Base-by-base conservation (phyloP, 2,888 invertebrate genomes). In the Himalopsyche anomala region DNA sequence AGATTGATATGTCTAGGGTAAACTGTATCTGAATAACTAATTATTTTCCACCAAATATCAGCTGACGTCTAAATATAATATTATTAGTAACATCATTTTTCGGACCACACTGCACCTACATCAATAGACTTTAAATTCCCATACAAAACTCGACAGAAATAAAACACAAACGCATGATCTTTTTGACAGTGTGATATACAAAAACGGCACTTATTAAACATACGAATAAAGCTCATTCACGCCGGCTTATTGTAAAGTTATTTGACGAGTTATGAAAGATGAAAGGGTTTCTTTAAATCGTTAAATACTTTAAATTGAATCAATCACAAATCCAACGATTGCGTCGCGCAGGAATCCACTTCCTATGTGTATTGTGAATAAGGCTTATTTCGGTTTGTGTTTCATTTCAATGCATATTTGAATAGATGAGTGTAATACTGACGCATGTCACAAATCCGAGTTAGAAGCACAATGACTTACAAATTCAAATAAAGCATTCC, bases 301-400 rank as follows among this genome's bases (percentile, higher is more conserved):
- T 81, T 87, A 80, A 85, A 87, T 84, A 84, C 85, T 84, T 80
- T 42, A 80, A 87, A 87, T 86, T 87, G 87, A 87, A 83, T 87
- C 87, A 87, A 87, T 87, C 86, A 84, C 54, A 87, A 84, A 86
- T 86, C 87, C 42, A 74, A 12, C 74, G 74, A 36, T 36, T 74
- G 74, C 74, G 8, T 36, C 74, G 74, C 36, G 5, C 36, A 74
- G 51, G 51, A 51, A 51, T 51, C 15, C 51, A 74, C 36, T 36
- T 36, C 74, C 36, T 74, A 74, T 74, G 74, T 74, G 74, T 36
- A 80, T 17, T 19, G 51, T 40, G n/a, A 80, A 80, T 45, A 80
- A 42, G 42, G 51, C 80, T 80, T 15, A 74, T 74, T 74, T 74
- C 36, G 36, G 74, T 74, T 36, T 74, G 74, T 74, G 12, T 36